A percentile compares a stretch with the other conserved stretches of the same genome.
Evolutionary conservation across 2,888 invertebrate species (phyloP).

Genomic region (Galeopsomyia nigrocyanea): DNA sequence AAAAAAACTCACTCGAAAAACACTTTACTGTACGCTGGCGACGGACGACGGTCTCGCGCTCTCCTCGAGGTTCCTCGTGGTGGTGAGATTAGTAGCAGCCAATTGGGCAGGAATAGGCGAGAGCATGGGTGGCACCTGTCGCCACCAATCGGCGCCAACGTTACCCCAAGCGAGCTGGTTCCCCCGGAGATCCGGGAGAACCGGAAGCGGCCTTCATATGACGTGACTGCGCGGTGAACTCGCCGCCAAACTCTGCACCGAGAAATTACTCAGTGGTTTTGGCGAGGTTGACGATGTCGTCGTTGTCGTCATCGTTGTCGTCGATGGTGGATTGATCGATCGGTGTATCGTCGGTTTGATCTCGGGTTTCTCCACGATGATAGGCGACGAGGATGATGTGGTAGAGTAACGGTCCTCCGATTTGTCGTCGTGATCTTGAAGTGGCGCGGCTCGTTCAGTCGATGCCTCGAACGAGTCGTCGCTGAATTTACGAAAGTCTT

Average conservation of each 20-base stretch:
- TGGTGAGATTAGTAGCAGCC: slow-evolving; percentile 57
- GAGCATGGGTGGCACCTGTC: slow-evolving; percentile 45
- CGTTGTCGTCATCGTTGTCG: slow-evolving; percentile 29
- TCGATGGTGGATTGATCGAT: slow-evolving; percentile 47
- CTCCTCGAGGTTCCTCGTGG: slow-evolving; percentile 54
- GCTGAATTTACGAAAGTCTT: slow-evolving; percentile 48
- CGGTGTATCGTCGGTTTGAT: slow-evolving; percentile 39
- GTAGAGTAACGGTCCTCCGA: slow-evolving; percentile 60
- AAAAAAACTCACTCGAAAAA: slow-evolving; percentile 8
- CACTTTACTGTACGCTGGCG: slow-evolving; percentile 52
- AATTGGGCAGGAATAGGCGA: slow-evolving; percentile 63
- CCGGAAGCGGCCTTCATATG: slow-evolving; percentile 89
- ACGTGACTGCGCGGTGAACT: slow-evolving; percentile 73
- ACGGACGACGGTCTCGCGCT: slow-evolving; percentile 51
- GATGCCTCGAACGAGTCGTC: slow-evolving; percentile 41
- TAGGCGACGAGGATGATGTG: slow-evolving; percentile 52
- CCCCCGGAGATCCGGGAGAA: slow-evolving; percentile 79
- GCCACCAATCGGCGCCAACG: slow-evolving; percentile 63
- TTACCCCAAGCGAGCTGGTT: slow-evolving; percentile 69
- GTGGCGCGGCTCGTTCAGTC: neutral
- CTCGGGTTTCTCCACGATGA: slow-evolving; percentile 69
- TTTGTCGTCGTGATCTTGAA: slow-evolving; percentile 57
- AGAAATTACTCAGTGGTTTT: slow-evolving; percentile 56
- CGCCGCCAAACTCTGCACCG: slow-evolving; percentile 66
- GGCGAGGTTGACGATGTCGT: slow-evolving; percentile 46